phyloP scores from a whole-genome alignment of 1,140 invertebrate genomes.

The Sycophila sp. region DNA sequence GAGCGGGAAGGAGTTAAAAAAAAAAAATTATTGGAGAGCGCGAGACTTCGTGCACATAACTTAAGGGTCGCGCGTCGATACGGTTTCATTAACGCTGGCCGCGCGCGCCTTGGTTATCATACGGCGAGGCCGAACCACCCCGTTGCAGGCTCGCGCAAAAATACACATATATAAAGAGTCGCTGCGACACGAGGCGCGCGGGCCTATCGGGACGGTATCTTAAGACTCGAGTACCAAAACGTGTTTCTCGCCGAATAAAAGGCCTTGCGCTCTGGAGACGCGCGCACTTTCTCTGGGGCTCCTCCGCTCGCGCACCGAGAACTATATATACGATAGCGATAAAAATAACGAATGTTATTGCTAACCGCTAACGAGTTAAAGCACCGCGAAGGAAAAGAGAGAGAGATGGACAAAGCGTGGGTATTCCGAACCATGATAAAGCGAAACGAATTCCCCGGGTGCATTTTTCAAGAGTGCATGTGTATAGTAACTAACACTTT shows the following conservation, averaged over 20 bases:
- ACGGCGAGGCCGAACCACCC: background rate
- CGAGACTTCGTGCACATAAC: constrained; percentile 1
- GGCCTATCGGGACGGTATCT: constrained; percentile 56
- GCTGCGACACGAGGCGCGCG: too few relatives aligned
- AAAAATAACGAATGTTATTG: constrained; percentile 63
- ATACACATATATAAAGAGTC: too few relatives aligned
- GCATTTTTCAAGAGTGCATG: constrained; percentile 32
- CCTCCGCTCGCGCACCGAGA: background rate
- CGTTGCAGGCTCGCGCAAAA: constrained; percentile 14
- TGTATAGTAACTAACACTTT: too few relatives aligned
- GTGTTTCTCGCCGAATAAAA: constrained; percentile 59
- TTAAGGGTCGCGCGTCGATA: background rate
- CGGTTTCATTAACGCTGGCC: constrained; percentile 19
- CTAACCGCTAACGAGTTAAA: constrained; percentile 61
- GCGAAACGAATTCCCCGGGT: constrained; percentile 43
- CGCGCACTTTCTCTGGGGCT: background rate
- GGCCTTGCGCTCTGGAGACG: constrained; percentile 26
- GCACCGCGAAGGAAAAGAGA: constrained; percentile 40
- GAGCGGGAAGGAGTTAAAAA: too few relatives aligned
- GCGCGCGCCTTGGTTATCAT: constrained; percentile 16
- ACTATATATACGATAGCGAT: constrained; percentile 50
- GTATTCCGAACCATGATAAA: constrained; percentile 51
- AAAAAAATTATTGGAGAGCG: too few relatives aligned
- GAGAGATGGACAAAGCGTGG: constrained; percentile 39
- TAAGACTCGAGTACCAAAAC: constrained; percentile 60